phyloP scores from a whole-genome alignment of 2,888 invertebrate species.

The Nomada flava region DNA sequence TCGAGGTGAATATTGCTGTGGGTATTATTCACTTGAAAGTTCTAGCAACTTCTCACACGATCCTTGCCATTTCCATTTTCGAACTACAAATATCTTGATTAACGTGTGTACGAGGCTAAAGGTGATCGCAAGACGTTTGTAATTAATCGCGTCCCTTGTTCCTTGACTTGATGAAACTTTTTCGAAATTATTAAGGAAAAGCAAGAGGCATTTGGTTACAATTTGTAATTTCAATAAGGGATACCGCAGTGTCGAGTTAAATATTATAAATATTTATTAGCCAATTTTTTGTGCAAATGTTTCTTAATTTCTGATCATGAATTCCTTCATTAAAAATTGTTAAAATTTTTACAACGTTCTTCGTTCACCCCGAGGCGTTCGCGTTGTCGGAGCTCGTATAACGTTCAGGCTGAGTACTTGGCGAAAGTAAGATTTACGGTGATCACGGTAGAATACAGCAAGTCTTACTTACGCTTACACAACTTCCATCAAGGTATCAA shows the following conservation, averaged over 20 bases:
- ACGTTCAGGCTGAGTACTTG: conserved; percentile 29
- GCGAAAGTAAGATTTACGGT: conserved; percentile 49
- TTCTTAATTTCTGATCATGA: no score
- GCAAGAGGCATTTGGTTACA: not conserved
- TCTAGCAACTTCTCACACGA: conserved; percentile 6
- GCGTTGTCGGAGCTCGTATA: conserved; percentile 31
- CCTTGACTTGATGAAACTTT: not conserved
- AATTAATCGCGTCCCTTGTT: not conserved
- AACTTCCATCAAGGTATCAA: conserved; percentile 30
- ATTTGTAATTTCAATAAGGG: no score
- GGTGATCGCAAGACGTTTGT: conserved; percentile 27
- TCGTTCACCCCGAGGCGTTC: conserved; percentile 35
- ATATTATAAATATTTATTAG: no score
- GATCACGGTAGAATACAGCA: not conserved
- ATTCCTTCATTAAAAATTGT: not conserved
- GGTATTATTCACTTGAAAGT: not conserved
- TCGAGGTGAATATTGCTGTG: not conserved
- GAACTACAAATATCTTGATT: conserved; percentile 20
- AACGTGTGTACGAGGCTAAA: conserved; percentile 8
- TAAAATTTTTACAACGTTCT: conserved; percentile 13
- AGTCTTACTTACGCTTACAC: conserved; percentile 42
- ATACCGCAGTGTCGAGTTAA: no score
- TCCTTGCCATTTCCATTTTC: conserved; percentile 36
- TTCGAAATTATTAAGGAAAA: not conserved
- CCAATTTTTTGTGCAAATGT: no score